Base-by-base conservation (phyloP, 1,140 invertebrate genomes). In the Pissodes strobi region DNA sequence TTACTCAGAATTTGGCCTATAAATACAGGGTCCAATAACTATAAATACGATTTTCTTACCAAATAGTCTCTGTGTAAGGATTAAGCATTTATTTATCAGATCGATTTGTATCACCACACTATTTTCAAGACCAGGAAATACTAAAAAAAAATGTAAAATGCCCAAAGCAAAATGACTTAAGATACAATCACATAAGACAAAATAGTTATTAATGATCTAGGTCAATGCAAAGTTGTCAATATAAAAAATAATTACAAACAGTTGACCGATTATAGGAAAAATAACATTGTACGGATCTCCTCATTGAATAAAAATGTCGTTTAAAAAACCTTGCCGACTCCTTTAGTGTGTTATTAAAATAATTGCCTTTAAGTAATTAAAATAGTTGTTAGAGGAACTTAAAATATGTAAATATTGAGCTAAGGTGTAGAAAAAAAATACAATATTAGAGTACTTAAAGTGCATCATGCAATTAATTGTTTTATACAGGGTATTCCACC, bases 211-310 rank as follows among this genome's bases (percentile, higher is more conserved):
- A 43, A 3, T 21, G 22, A 56, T 41, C 17, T 34, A 43, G 53
- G 53, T 56, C 53, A 56, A 56, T 56, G 53, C 39, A 45, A 43
- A 38, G 13, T 43, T 41, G 53, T 56, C 37, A 56, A 56, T 56
- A 41, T 23, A 43, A 45, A 56, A 56, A 56, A 43, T 43, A 56
- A 56, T 56, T 56, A 56, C 37, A 37, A 18, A 38, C 34, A 49
- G 46, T 49, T 30, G 18, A 56, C 53, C 53, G 17, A 56, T 27
- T 25, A 18, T 18, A 43, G 53, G 17, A 43, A 56, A 56, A 56
- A 56, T 43, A n/a, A 39, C 27, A 25, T 49, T 23, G 37, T 22
- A 25, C 8, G 13, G 27, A 38, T 53, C 51, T 38, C 34, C n/a
- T n/a, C 6, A 27, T 56, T 56, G 23, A 56, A 25, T 13, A 43